A percentile compares a stretch with the other conserved stretches of the same genome.
Evolutionary conservation across 2,888 invertebrate genomes (phyloP).

Genomic region (Ceramica pisi): DNA sequence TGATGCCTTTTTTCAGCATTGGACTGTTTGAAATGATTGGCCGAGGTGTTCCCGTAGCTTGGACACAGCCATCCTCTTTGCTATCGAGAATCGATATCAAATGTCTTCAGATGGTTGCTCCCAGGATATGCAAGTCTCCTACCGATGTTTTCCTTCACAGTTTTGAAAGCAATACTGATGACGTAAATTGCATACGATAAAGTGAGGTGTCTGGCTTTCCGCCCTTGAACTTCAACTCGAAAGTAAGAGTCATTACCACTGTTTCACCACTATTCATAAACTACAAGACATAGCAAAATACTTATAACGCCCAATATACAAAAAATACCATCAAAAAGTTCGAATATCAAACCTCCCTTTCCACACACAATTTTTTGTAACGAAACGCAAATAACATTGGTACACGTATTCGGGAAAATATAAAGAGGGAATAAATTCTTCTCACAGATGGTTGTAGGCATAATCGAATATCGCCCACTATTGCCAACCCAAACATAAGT

Average conservation of each 20-base stretch:
- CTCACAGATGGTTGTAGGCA: conserved; percentile 60
- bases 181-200: too few relatives aligned
- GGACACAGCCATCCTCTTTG: not conserved
- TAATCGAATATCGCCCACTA: conserved; percentile 69
- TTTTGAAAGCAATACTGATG: too few relatives aligned
- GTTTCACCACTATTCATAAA: not conserved
- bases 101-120: not conserved
- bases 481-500: conserved; percentile 55
- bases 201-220: too few relatives aligned
- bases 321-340: conserved; percentile 6
- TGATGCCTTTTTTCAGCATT: not conserved
- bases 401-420: conserved; percentile 58
- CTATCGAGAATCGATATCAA: not conserved
- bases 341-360: conserved; percentile 29
- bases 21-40: not conserved
- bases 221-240: not conserved
- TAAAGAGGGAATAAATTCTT: conserved; percentile 63
- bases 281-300: not conserved
- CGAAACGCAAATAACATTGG: conserved; percentile 47
- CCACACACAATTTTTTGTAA: conserved; percentile 33
- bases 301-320: not conserved
- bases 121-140: not conserved
- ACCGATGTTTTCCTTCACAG: too few relatives aligned
- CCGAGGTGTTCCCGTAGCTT: too few relatives aligned
- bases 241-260: not conserved